Evolutionary conservation across 2,113 vertebrate genomes (phyloP), one percentile per base, ranked within the genome.

Genomic region (Struthidea cinerea): DNA sequence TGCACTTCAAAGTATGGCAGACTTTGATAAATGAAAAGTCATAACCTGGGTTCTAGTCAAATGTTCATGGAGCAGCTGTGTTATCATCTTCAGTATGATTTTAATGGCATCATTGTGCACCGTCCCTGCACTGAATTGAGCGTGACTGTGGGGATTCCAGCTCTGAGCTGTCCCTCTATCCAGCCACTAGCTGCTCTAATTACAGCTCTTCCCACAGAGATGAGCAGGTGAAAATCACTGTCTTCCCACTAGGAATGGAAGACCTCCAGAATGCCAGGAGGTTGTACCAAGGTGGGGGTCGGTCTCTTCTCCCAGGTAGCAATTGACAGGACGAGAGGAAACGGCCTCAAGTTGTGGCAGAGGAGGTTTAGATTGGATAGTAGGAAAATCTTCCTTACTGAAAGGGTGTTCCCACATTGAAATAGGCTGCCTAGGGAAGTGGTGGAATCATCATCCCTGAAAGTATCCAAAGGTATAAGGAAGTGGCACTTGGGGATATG

Each of bases 201-300:
- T 60, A 28, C 27, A 71, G 7, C 17, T 52, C 46, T 82, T 57
- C 47, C 35, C 7, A 6, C 2, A 41, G 52, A 68, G 37, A 64
- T 53, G 27, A 78, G 32, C 18, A 67, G 37, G 24, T 67, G 30
- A 65, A 90, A 75, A 26, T 16, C 9, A 10, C 13, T 53, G 2
- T 35, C 9, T 68, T 89, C 27, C 35, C 21, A 32, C 13, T 35
- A 61, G 26, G 53, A 85, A 20, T 9, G 11, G 30, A 63, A 85
- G n/a, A 33, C 17, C 22, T 41, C 33, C 49, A 37, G 49, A 28
- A 56, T 33, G 13, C 33, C 33, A 50, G 42, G 71, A 24, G 20
- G 49, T 20, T 77, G 17, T 37, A 28, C 7, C 0, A 0, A 63
- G 32, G 10, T 49, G 18, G 12, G 32, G 1, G 2, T 49, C 4